Percentiles rank a stretch among this genome's conserved stretches.
Evolutionary conservation across 2,888 invertebrate genomes (phyloP).

Genomic region (Diloba caeruleocephala): DNA sequence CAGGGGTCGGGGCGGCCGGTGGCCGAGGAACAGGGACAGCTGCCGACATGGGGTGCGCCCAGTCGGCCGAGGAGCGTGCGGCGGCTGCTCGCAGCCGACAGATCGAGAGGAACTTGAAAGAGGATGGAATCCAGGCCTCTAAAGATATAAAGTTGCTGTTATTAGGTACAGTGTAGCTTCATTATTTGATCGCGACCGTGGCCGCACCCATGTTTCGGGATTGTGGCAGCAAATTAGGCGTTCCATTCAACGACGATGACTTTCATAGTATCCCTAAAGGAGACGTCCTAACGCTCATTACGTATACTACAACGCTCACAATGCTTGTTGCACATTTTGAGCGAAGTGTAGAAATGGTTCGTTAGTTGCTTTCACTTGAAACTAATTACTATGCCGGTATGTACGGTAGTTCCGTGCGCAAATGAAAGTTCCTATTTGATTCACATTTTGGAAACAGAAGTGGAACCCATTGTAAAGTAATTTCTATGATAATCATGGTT

Average conservation of each 20-base stretch:
- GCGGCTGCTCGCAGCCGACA: conserved; percentile 99
- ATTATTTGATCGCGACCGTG: conserved; percentile 54
- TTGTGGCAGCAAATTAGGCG: conserved; percentile 50
- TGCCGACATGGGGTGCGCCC: conserved; percentile 98
- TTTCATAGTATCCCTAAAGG: conserved; percentile 26
- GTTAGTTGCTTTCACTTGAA: conserved; percentile 75
- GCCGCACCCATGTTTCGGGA: conserved; percentile 81
- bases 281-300: conserved; percentile 38
- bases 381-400: conserved; percentile 79
- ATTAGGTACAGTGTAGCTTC: conserved; percentile 92
- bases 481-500: conserved; percentile 46
- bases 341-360: conserved; percentile 28
- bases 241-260: conserved; percentile 36
- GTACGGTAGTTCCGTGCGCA: conserved; percentile 73
- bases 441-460: conserved; percentile 63
- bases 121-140: conserved; percentile 99
- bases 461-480: conserved; percentile 46
- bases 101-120: conserved; percentile 99
- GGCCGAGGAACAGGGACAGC: conserved; percentile 85
- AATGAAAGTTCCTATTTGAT: conserved; percentile 76
- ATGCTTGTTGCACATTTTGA: conserved; percentile 36
- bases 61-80: conserved; percentile 99
- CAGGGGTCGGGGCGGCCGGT: conserved; percentile 87
- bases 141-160: conserved; percentile 99
- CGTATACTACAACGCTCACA: conserved; percentile 20